phyloP scores from a whole-genome alignment of 1,140 invertebrate species.

The Musca domestica region DNA sequence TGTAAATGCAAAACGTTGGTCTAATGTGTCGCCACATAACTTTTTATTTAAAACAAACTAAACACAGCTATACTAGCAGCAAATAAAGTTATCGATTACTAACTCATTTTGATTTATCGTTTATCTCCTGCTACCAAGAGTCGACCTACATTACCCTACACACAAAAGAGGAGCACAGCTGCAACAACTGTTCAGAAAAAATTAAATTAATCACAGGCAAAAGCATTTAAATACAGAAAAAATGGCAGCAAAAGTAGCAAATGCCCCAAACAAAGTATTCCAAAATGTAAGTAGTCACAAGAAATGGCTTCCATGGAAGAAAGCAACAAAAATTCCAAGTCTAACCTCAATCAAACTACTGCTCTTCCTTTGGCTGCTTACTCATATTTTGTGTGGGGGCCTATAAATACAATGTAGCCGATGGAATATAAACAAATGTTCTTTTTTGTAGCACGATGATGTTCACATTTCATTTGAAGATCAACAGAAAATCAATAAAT shows the following conservation, averaged over 20 bases:
- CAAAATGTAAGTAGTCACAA: constrained; percentile 37
- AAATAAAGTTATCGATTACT: no score
- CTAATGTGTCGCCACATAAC: no score
- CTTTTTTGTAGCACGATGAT: constrained; percentile 57
- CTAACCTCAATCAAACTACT: constrained; percentile 45
- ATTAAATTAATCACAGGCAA: neutral
- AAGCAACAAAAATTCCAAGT: neutral
- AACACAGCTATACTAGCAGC: no score
- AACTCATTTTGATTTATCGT: no score
- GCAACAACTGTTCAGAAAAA: constrained; percentile 9
- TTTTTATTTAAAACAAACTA: no score
- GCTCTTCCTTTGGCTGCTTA: neutral
- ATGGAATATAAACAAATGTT: constrained; percentile 4
- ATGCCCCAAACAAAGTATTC: constrained; percentile 44
- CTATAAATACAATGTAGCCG: neutral
- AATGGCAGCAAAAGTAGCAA: constrained; percentile 50
- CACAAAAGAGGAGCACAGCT: no score
- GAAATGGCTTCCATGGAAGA: neutral
- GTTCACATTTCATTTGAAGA: constrained; percentile 94
- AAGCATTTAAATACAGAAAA: neutral
- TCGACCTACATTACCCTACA: no score
- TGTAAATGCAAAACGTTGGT: no score
- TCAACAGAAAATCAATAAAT: constrained; percentile 96
- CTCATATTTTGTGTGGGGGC: neutral
- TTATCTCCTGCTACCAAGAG: no score